phyloP scores from a whole-genome alignment of 1,140 invertebrate genomes.

The Pygmarrhopalites habei region DNA sequence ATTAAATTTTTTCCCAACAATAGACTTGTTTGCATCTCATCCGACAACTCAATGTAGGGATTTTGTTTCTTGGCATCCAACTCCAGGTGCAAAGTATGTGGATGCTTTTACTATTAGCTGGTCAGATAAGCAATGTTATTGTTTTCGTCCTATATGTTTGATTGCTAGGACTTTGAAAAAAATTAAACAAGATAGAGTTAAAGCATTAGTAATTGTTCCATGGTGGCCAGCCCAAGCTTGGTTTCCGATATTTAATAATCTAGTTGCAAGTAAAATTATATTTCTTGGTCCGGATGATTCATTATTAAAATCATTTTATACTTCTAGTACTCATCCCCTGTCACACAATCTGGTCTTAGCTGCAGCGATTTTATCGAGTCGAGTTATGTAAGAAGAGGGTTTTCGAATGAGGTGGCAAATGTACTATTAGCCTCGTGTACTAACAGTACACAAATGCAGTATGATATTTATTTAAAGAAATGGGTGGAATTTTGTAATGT shows the following conservation, averaged over 20 bases:
- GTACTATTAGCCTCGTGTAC: neutral
- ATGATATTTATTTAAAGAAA: neutral
- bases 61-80: neutral
- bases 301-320: neutral
- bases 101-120: conserved; percentile 5
- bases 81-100: neutral
- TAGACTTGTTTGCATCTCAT: conserved; percentile 16
- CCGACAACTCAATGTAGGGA: neutral
- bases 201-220: conserved; percentile 2
- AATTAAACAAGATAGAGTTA: neutral
- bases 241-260: neutral
- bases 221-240: conserved; percentile 15
- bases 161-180: conserved; percentile 5
- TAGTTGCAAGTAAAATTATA: neutral
- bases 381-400: neutral
- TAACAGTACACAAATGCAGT: neutral
- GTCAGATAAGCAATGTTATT: neutral
- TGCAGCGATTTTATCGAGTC: neutral
- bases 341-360: neutral
- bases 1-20: neutral
- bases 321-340: neutral
- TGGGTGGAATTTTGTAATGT: neutral
- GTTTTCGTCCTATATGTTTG: conserved; percentile 16
- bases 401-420: neutral
- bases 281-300: neutral